Evolutionary conservation across 2,888 invertebrate species (phyloP), one percentile per base, ranked within the genome.

Genomic region (Ochropleura leucogaster): DNA sequence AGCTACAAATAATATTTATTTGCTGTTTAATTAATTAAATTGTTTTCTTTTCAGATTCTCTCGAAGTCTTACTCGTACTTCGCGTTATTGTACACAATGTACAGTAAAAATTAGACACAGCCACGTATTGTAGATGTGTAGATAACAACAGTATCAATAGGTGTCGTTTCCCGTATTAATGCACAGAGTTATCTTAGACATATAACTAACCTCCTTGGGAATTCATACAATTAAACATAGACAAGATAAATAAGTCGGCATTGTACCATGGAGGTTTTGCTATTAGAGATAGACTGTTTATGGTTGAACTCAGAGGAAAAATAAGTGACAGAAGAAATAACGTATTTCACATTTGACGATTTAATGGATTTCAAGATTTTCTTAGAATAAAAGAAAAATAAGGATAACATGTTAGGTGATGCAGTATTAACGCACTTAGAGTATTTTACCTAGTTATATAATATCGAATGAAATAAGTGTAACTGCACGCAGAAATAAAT

Each of bases 61-160:
- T 93, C 94, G 71, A 91, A 94, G 81, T 96, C 96, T 3, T 96
- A 96, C 82, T 96, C 96, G 3, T 96, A 96, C 82, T 96, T 96
- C 81, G 93, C 96, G 51, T 91, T 96, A 64, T 89, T 96, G 49
- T 96, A 95, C 86, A 96, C 96, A n/a, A 96, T 96, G 94, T 96
- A 95, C 83, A 95, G 89, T 60, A 91, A 95, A 66, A 90, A 90
- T 72, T 94, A 90, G 53, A 57, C 62, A 62, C 40, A 20, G 44
- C 42, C 68, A 62, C 68, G 67, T 70, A 72, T 62, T 62, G 47
- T 82, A 82, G 84, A 84, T 80, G 20, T 64, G 7, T 76, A 84
- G 77, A 76, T 82, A 84, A 70, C 46, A 57, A 49, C 79, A 68
- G 16, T 77, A 69, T 67, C 72, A 73, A 82, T 82, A 66, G 72